A percentile compares a stretch with the other conserved stretches of the same genome.
Evolutionary conservation across 2,888 invertebrate species (phyloP).

Genomic region (Aporophyla nigra): DNA sequence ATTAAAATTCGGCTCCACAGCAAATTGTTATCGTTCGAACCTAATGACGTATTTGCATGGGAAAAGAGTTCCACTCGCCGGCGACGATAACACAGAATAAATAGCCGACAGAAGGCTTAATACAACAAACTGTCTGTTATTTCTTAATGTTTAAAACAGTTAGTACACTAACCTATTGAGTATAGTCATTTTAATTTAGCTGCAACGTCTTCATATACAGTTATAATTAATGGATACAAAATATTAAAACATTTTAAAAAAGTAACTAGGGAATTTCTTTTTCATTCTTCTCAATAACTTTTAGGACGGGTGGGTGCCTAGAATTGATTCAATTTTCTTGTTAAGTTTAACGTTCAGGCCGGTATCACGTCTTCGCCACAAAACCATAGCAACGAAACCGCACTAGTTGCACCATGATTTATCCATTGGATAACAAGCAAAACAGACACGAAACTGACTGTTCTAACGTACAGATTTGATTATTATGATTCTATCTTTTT

Average conservation of each 20-base stretch:
- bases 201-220: not conserved
- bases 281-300: not conserved
- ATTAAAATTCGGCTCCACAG: conserved; percentile 81
- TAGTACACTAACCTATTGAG: too few relatives aligned
- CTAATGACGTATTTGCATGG: conserved; percentile 87
- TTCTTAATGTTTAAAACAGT: not conserved
- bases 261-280: not conserved
- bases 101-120: not conserved
- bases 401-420: too few relatives aligned
- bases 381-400: too few relatives aligned
- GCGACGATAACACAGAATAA: not conserved
- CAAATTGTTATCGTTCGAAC: conserved; percentile 80
- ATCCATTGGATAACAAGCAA: too few relatives aligned
- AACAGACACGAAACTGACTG: too few relatives aligned
- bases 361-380: too few relatives aligned
- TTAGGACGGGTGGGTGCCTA: not conserved
- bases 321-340: not conserved
- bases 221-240: not conserved
- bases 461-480: too few relatives aligned
- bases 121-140: not conserved
- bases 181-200: too few relatives aligned
- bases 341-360: not conserved
- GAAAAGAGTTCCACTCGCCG: conserved; percentile 77
- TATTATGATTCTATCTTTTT: too few relatives aligned
- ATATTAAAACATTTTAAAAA: not conserved